Base-by-base conservation (phyloP, 2,113 vertebrate genomes). In the Eleginops maclovinus region DNA sequence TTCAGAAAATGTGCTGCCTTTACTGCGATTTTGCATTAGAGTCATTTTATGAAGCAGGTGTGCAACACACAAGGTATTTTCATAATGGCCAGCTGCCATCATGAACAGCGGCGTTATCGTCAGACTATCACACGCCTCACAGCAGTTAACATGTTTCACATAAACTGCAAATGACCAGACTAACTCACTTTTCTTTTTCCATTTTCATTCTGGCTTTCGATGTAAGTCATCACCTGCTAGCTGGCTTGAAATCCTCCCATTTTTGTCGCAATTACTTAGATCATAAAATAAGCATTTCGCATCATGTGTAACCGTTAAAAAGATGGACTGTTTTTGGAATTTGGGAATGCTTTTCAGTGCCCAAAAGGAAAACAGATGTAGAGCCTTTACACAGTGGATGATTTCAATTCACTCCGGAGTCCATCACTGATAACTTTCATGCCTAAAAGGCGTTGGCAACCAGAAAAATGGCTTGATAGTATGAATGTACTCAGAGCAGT, bases 391-490 rank as follows among this genome's bases (percentile, higher is more conserved):
- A 75, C 83, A 83, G 24, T 46, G 21, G 43, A 28, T 81, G 53
- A 70, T 63, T 79, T 64, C 41, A 47, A 47, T 81, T 67, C 54
- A 73, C 64, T 83, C 65, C 73, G 49, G 44, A 68, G 64, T 59
- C 43, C 5, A 4, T 58, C 53, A 67, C 50, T 76, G 31, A 79
- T 69, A 76, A 22, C 28, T 75, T 72, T 56, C 2, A 26, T 68
- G 36, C 75, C 61, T 49, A 44, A 87, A 60, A 75, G 22, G 21
- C 10, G n/a, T 21, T 73, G 67, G 51, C 24, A 43, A n/a, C 58
- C 50, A 68, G 14, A 62, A 28, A 43, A 77, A 72, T 66, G 1
- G 0, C 9, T 21, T 19, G 44, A 61, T 59, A 44, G 28, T 62
- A 21, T 67, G 19, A 41, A 71, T 47, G 26, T 49, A 64, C 59